Base-by-base conservation (phyloP, 2,888 invertebrate genomes). In the Troides helena region DNA sequence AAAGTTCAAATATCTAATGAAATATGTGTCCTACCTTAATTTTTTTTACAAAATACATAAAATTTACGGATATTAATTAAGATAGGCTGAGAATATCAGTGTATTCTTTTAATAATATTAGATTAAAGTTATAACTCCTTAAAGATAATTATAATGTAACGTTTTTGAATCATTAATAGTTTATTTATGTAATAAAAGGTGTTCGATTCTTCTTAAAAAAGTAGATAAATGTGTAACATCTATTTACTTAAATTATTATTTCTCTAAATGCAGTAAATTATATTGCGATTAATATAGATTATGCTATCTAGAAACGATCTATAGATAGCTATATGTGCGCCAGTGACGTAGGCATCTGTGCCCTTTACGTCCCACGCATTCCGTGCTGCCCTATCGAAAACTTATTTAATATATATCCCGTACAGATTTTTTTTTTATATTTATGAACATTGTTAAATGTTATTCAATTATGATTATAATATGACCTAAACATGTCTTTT, bases 281-380 rank as follows among this genome's bases (percentile, higher is more conserved):
- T 64, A 60, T 46, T 23, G 17, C 43, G 39, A 62, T 59, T 70
- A 67, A 62, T 69, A 65, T 53, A 62, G 50, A 30, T 71, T 59
- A 57, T 56, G 59, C 50, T 64, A 75, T 69, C 74, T 74, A 72
- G 74, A 68, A 78, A 78, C 79, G 70, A 68, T 73, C 71, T 65
- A 69, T 72, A 71, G 64, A 73, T 78, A 72, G 75, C 74, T 80
- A 78, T 80, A 77, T 82, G 67, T 77, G 71, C 73, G 75, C 76
- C 76, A 81, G 80, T 90, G 90, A 90, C 90, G 90, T 88, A 88
- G 88, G 81, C 79, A 79, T 74, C 79, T 80, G 75, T 86, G 86
- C 89, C 89, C 90, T 89, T 88, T 87, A 73, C 76, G 72, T 72
- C 89, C 87, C 86, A 88, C 89, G 87, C 89, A 76, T 65, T 69